phyloP scores from a whole-genome alignment of 2,113 vertebrate species.

The Calyptommatus sinebrachiatus region DNA sequence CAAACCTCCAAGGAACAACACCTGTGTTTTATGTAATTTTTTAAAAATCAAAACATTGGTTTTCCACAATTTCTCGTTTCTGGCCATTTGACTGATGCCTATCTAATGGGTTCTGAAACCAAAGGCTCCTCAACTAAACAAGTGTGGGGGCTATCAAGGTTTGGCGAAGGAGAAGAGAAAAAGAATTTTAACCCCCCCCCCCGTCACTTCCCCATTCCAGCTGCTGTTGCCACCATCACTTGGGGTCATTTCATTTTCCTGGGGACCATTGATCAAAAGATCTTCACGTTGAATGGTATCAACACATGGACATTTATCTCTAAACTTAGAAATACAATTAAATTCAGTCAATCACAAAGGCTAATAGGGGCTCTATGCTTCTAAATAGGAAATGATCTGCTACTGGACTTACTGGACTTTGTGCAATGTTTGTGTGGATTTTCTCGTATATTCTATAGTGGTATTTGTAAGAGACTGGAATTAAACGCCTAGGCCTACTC shows the following conservation, averaged over 20 bases:
- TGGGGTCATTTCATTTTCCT: slow-evolving; percentile 67
- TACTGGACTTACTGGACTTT: background rate
- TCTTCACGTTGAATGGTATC: slow-evolving; percentile 7
- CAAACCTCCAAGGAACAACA: too few species aligned
- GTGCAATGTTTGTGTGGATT: background rate
- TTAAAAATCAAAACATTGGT: too few species aligned
- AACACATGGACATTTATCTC: slow-evolving; percentile 22
- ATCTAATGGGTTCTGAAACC: too few species aligned
- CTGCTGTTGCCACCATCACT: slow-evolving; percentile 70
- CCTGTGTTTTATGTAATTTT: too few species aligned
- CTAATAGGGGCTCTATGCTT: background rate
- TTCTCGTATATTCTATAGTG: background rate
- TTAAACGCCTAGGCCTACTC: background rate
- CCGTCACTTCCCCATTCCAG: slow-evolving; percentile 57
- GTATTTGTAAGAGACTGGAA: background rate
- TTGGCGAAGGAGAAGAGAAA: too few species aligned
- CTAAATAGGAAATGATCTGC: background rate
- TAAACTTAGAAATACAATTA: slow-evolving; percentile 21
- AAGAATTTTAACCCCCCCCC: slow-evolving; percentile 61
- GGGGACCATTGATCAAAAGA: slow-evolving; percentile 52
- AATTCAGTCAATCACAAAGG: background rate
- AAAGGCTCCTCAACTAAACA: too few species aligned
- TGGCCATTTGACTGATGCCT: too few species aligned
- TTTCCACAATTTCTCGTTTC: too few species aligned
- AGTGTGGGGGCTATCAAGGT: too few species aligned